phyloP scores from a whole-genome alignment of 2,113 vertebrate genomes.

The Mola mola region DNA sequence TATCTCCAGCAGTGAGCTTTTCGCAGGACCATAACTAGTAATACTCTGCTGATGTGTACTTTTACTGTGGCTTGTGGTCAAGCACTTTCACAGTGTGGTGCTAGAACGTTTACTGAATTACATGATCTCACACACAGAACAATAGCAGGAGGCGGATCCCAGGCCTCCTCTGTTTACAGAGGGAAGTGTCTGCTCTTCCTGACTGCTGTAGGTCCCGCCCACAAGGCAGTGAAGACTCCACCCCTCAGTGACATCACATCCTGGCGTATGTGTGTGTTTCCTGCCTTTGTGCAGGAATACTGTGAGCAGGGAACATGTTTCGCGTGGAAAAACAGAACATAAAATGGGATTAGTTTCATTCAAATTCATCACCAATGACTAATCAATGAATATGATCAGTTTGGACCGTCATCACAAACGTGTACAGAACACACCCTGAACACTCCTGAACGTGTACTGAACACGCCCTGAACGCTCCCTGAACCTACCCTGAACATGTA shows the following conservation, averaged over 20 bases:
- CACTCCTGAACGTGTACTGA: too few relatives aligned
- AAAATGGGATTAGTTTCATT: too few relatives aligned
- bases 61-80: neutral
- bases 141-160: constrained; percentile 61
- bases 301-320: neutral
- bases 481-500: too few relatives aligned
- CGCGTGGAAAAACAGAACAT: too few relatives aligned
- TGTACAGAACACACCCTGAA: too few relatives aligned
- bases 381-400: too few relatives aligned
- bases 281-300: constrained; percentile 54
- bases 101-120: neutral
- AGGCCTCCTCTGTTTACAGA: constrained; percentile 52
- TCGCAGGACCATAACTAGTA: too few relatives aligned
- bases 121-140: constrained; percentile 30
- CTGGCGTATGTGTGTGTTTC: constrained; percentile 42
- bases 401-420: too few relatives aligned
- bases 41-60: too few relatives aligned
- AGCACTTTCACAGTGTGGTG: neutral
- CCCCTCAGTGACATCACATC: constrained; percentile 33
- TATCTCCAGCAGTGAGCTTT: too few relatives aligned
- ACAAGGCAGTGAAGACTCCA: neutral
- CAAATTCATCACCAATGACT: too few relatives aligned
- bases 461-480: too few relatives aligned
- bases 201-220: constrained; percentile 31
- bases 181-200: constrained; percentile 66